A percentile compares a stretch with the other conserved stretches of the same genome.
phyloP scores from a whole-genome alignment of 2,113 vertebrate genomes.

The Hippocampus comes region DNA sequence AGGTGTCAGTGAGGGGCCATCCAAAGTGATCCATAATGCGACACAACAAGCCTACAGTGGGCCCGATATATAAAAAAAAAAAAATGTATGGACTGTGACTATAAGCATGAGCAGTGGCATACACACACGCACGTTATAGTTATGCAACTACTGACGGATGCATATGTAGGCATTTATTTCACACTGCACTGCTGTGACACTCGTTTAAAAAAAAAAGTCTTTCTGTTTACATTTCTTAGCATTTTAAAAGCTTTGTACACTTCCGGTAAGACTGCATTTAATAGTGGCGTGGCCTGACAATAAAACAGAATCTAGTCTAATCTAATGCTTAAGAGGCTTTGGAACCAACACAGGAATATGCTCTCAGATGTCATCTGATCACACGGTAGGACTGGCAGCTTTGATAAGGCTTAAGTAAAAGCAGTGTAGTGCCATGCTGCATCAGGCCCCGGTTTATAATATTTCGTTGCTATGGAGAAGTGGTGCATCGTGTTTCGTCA shows the following conservation, averaged over 20 bases:
- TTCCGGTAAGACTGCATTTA: background rate
- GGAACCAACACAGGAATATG: slow-evolving; percentile 10
- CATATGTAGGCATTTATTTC: background rate
- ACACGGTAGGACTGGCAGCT: slow-evolving; percentile 10
- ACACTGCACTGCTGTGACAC: background rate
- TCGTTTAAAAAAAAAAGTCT: background rate
- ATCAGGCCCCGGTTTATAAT: background rate
- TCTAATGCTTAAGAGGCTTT: slow-evolving; percentile 15
- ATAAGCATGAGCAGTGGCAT: background rate
- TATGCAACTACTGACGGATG: background rate
- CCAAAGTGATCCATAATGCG: no score
- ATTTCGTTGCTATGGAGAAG: background rate
- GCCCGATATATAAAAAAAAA: background rate
- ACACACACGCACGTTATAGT: background rate
- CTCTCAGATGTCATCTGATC: slow-evolving; percentile 19
- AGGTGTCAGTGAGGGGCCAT: no score
- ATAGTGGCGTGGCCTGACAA: slow-evolving; percentile 1
- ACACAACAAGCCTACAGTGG: no score
- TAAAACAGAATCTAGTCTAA: slow-evolving; percentile 5
- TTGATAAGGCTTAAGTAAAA: slow-evolving; percentile 31
- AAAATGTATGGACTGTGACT: background rate
- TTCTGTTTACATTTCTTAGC: background rate
- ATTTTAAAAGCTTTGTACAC: background rate
- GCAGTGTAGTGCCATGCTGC: background rate
- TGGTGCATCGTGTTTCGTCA: background rate